Evolutionary conservation across 2,113 vertebrate genomes (phyloP), one percentile per base, ranked within the genome.

Genomic region (Alethe diademata): DNA sequence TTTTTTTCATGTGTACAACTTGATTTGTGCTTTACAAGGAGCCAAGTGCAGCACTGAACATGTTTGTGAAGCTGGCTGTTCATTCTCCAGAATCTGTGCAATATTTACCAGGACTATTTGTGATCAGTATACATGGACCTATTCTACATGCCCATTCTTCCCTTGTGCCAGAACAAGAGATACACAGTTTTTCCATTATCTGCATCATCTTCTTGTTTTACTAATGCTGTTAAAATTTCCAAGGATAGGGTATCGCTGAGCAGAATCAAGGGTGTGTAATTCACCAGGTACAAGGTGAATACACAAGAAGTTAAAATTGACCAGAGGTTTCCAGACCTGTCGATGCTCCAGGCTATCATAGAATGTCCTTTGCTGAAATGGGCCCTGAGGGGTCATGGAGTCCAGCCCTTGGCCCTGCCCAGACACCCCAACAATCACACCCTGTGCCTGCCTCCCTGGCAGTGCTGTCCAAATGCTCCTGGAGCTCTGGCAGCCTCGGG

Each of bases 401-500:
- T 19, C 48, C 62, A 76, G 4, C 6, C 6, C 25, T 29, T 56
- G 22, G 3, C 10, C 35, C 12, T 56, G 22, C 35, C 7, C 22
- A 62, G 42, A 56, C 26, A 4, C n/a, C 19, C 48, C 40, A 56
- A 7, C 9, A 70, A 24, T 9, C 48, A 29, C 40, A 54, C 3
- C 31, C 47, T 42, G 40, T 1, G 11, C 50, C 9, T 26, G 48
- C 40, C 64, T 19, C 50, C 22, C 62, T 62, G 42, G 20, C 2
- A 66, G 28, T 0, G 0, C 4, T 48, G 31, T 42, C 40, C 62
- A 19, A 48, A 56, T 0, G 0, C 20, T 31, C 8, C 54, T 40
- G 29, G n/a, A 61, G 29, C 70, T 82, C 31, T 47, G 54, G 38
- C 54, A 40, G 70, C 38, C 47, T 25, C 10, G 3, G 45, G 28